Evolutionary conservation across 2,113 vertebrate genomes (phyloP).

Genomic region (Phylloscopus trochilus): DNA sequence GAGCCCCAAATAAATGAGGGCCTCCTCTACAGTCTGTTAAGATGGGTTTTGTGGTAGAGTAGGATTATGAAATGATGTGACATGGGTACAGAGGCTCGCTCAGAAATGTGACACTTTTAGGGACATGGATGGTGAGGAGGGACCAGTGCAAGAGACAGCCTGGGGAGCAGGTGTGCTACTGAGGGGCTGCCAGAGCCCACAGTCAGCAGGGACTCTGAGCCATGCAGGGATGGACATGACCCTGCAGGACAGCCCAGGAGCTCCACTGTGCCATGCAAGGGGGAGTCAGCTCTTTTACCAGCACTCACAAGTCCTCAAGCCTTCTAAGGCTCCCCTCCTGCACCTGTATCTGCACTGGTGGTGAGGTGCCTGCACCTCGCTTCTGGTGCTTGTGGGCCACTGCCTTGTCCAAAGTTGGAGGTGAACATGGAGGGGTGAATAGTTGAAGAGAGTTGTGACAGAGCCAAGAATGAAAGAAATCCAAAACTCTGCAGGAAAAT

Average conservation of each 20-base stretch:
- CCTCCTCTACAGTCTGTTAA: neutral
- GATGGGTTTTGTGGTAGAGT: neutral
- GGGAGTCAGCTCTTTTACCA: neutral
- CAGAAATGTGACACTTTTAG: accelerated
- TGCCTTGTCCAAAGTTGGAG: neutral
- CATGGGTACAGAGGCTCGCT: neutral
- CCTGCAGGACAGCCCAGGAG: neutral
- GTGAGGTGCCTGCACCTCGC: neutral
- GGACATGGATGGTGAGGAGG: neutral
- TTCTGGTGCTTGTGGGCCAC: neutral
- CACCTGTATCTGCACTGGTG: neutral
- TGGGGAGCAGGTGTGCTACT: neutral
- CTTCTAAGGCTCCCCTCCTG: neutral
- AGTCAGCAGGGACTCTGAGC: neutral
- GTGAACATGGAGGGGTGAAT: neutral
- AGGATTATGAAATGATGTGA: neutral
- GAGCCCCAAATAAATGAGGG: neutral
- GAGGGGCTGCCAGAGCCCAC: neutral
- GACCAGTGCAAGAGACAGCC: neutral
- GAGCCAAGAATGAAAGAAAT: neutral
- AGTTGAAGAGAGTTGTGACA: neutral
- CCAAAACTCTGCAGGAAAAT: neutral
- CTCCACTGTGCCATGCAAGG: neutral
- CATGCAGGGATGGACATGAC: neutral
- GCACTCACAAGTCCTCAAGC: neutral